Evolutionary conservation across 1,140 invertebrate genomes (phyloP), one percentile per base, ranked within the genome.

Genomic region (Coenobita brevimanus): DNA sequence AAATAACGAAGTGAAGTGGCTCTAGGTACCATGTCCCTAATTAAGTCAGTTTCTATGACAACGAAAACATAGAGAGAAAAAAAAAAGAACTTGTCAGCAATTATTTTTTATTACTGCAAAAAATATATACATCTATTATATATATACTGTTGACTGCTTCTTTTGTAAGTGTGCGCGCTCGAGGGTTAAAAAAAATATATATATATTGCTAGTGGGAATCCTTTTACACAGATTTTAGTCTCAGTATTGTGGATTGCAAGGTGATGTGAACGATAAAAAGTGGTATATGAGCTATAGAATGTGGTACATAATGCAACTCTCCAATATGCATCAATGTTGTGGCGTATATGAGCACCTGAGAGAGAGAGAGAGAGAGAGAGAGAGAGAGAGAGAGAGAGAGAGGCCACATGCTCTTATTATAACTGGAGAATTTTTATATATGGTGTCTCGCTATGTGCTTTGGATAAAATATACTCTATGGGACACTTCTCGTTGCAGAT

Each of bases 151-250:
- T 46, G 50, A 67, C 50, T 46, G 80, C 80, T 82, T 82, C 62
- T 82, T 82, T 82, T 82, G 41, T 82, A 82, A 82, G 64, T 82
- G 80, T 67, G 80, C 80, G 64, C 38, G 10, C 27, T 13, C 3
- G 21, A 64, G 30, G 27, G 33, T 30, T 46, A 54, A 54, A 10
- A 54, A 54, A 54, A 54, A 54, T 10, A 10, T 4, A 64, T 64
- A n/a, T 64, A 24, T 27, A 6, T 43, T 76, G 46, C 73, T 43
- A 76, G 27, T 13, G 41, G 33, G 41, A 50, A 17, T 50, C 46
- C 17, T 50, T n/a, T 50, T 50, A 8, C 46, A 50, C 46, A 17
- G 46, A 50, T 50, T 43, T 46, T 8, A 43, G 41, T n/a, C 69
- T 76, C 73, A 24, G 73, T 76, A 76, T 76, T 76, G 73, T 76